phyloP scores from a whole-genome alignment of 2,113 vertebrate genomes.

The Tragelaphus scriptus region DNA sequence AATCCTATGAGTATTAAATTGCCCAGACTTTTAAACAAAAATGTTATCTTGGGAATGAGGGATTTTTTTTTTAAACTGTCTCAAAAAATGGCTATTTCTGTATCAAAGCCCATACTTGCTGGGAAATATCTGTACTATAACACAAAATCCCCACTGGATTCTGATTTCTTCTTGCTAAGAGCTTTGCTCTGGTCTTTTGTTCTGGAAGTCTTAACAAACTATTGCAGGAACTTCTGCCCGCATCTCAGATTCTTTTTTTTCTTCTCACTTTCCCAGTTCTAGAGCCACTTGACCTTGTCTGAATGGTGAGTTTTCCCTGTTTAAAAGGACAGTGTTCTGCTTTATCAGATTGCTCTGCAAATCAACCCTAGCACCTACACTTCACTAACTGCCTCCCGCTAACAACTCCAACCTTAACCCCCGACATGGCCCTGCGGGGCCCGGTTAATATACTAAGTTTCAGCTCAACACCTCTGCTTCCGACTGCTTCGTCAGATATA shows the following conservation, averaged over 20 bases:
- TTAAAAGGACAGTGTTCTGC: neutral
- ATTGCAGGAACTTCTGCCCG: neutral
- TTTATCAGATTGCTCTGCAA: neutral
- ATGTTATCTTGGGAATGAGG: neutral
- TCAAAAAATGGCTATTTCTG: neutral
- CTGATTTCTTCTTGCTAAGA: neutral
- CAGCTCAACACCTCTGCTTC: neutral
- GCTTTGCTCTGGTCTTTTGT: neutral
- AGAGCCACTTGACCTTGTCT: neutral
- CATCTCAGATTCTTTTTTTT: neutral
- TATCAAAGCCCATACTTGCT: neutral
- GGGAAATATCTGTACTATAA: neutral
- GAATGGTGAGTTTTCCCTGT: neutral
- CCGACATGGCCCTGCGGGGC: rapidly evolving
- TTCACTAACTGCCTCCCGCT: neutral
- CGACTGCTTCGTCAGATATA: neutral
- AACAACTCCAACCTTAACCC: neutral
- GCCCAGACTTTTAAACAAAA: neutral
- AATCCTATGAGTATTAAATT: neutral
- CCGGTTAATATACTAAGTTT: rapidly evolving
- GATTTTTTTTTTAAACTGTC: neutral
- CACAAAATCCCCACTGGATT: neutral
- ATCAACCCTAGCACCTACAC: neutral
- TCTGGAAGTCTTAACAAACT: neutral
- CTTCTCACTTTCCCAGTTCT: neutral